Evolutionary conservation across 2,888 invertebrate genomes (phyloP), one percentile per base, ranked within the genome.

Genomic region (Eristalis pertinax): DNA sequence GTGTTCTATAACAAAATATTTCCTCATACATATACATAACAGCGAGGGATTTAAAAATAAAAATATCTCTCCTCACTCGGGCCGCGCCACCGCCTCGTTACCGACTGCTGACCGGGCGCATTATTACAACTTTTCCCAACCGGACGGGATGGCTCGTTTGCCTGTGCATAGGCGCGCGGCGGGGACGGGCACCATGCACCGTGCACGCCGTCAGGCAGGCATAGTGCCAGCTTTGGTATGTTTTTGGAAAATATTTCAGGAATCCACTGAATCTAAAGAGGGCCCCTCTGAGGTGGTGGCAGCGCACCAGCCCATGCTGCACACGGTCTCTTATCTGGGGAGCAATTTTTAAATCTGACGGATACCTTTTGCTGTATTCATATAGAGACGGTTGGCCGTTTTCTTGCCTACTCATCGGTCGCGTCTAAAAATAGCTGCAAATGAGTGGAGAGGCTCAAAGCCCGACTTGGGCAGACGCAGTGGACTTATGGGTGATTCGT

Each of bases 201-300:
- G 35, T 7, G 7, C 35, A 35, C n/a, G n/a, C n/a, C n/a, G n/a
- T n/a, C n/a, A n/a, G n/a, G 35, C 35, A 35, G 35, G 2, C 38
- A 13, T 13, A 24, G 24, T 73, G 60, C 69, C 77, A 73, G 72
- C 69, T 72, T 79, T 72, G 68, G 79, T 83, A 75, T 60, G 72
- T 79, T 87, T 87, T 87, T 75, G 87, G 83, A 87, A 87, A 87
- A 72, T 83, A 87, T 87, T 83, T 87, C 35, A 79, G 75, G 87
- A 87, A 87, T 87, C 72, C 75, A 76, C 75, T 75, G 78, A 86
- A 65, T 56, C 79, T n/a, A n/a, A n/a, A 32, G 62, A 62, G 38
- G 68, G 35, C 60, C 70, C 75, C 35, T n/a, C n/a, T n/a, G n/a
- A n/a, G n/a, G n/a, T n/a, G n/a, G n/a, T n/a, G 8, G 35, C 63